Conservation (phyloP, 1,140 invertebrate genomes). For the Drosophila ficusphila region DNA sequence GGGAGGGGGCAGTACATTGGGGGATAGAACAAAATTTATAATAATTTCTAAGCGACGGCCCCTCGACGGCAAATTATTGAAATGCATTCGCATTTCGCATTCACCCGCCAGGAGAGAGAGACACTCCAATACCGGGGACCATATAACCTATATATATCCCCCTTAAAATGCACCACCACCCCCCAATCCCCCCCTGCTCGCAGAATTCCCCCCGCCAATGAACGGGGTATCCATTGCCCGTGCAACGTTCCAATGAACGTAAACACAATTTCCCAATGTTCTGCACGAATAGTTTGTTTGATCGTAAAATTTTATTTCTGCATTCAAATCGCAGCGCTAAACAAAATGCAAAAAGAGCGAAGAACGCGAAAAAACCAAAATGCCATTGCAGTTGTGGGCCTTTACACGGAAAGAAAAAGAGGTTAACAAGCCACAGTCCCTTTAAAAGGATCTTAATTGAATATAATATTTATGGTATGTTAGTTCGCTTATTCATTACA, state of each 20-base stretch:
- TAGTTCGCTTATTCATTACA: no score
- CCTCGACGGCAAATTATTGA: slow-evolving; percentile 76
- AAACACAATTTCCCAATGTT: slow-evolving; percentile 80
- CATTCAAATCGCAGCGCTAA: slow-evolving; percentile 69
- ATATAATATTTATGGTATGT: no score
- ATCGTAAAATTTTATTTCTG: slow-evolving; percentile 81
- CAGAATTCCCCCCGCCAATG: slow-evolving; percentile 1
- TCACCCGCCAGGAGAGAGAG: slow-evolving; percentile 29
- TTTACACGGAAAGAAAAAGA: background rate
- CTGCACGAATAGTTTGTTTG: slow-evolving; percentile 81
- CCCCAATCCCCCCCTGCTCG: background rate
- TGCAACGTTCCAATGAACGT: slow-evolving; percentile 55
- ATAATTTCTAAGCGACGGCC: slow-evolving; percentile 77
- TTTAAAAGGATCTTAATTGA: background rate
- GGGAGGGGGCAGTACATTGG: no score
- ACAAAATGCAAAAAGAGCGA: slow-evolving; percentile 45
- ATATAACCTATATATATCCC: slow-evolving; percentile 22
- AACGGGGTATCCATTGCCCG: slow-evolving; percentile 24
- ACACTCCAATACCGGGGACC: slow-evolving; percentile 21
- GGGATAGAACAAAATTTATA: slow-evolving; percentile 60
- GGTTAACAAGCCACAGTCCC: no score
- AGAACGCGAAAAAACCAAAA: slow-evolving; percentile 19
- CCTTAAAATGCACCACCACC: no score
- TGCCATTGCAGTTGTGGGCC: slow-evolving; percentile 51
- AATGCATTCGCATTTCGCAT: slow-evolving; percentile 75